Conservation (phyloP, 2,113 vertebrate species). For the Notarius quadriscutis region DNA sequence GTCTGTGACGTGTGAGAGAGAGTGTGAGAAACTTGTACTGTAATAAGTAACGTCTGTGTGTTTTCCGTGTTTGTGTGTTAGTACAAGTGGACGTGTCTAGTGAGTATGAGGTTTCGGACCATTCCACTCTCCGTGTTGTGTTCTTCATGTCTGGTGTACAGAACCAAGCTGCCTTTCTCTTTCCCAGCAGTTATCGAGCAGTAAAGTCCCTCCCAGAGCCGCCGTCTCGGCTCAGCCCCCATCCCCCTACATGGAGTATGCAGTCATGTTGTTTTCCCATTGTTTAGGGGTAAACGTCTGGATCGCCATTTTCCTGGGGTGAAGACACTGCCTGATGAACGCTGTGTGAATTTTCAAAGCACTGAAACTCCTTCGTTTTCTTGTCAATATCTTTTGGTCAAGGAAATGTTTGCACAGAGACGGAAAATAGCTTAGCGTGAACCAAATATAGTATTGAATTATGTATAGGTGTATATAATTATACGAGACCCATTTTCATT, state of each 20-base stretch:
- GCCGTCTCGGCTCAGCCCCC: constrained; percentile 6
- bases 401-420: neutral
- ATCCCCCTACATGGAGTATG: neutral
- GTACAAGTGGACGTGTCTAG: constrained; percentile 16
- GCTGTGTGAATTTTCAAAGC: neutral
- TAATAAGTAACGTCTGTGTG: constrained; percentile 26
- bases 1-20: constrained; percentile 76
- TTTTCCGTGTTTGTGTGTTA: constrained; percentile 33
- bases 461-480: constrained; percentile 1
- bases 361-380: neutral
- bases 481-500: neutral
- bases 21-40: constrained; percentile 46
- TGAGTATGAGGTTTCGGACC: constrained; percentile 63
- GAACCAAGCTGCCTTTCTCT: constrained; percentile 74
- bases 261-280: constrained; percentile 15
- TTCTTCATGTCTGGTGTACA: constrained; percentile 61
- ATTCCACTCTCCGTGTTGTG: constrained; percentile 60
- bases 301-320: neutral
- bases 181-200: constrained; percentile 56
- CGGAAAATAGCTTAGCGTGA: constrained; percentile 10
- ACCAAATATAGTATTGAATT: constrained; percentile 46
- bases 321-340: neutral
- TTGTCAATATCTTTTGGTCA: neutral
- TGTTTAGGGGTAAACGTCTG: constrained; percentile 12
- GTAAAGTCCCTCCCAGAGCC: constrained; percentile 14